Percentiles rank a stretch among this genome's conserved stretches.
These are phyloP conservation scores for Tenthredo mesomela DNA, from an alignment of 2,888 invertebrate genomes.

Conservation along the genomic window DNA sequence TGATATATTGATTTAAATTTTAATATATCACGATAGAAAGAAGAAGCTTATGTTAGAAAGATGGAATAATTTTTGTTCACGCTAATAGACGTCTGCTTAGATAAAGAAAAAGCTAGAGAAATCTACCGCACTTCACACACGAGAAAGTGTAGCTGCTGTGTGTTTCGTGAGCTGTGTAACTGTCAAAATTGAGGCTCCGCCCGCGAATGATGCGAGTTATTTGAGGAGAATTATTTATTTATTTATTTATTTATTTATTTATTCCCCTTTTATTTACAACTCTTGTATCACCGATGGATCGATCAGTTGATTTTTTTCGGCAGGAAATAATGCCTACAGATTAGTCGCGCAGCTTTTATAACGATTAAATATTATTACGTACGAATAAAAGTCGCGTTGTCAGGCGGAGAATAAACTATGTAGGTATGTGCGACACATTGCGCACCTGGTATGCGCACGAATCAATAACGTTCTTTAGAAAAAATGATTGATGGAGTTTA, in stretches of 20 bases:
- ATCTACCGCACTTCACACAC: neutral
- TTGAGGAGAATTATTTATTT: neutral
- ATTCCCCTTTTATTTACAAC: neutral
- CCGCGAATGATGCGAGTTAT: slow-evolving; percentile 9
- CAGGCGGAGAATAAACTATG: slow-evolving; percentile 24
- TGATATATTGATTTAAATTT: neutral
- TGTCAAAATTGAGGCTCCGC: slow-evolving; percentile 42
- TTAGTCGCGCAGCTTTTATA: slow-evolving; percentile 1
- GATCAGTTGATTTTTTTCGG: slow-evolving; percentile 1
- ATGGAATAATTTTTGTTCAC: neutral
- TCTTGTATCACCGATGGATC: neutral
- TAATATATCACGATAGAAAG: neutral
- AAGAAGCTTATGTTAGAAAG: neutral
- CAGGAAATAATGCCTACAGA: neutral
- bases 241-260: too few relatives aligned
- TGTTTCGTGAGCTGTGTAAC: slow-evolving; percentile 1
- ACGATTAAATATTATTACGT: slow-evolving; percentile 18
- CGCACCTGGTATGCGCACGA: slow-evolving; percentile 43
- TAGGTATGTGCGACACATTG: neutral
- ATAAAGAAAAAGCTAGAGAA: slow-evolving; percentile 2
- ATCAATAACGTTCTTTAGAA: slow-evolving; percentile 27
- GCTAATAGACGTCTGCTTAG: neutral
- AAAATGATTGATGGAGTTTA: slow-evolving; percentile 18
- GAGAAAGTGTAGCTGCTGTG: neutral
- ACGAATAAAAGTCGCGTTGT: slow-evolving; percentile 40